phyloP scores from a whole-genome alignment of 2,888 invertebrate genomes.

The Scaptomyza cyrtandrae region DNA sequence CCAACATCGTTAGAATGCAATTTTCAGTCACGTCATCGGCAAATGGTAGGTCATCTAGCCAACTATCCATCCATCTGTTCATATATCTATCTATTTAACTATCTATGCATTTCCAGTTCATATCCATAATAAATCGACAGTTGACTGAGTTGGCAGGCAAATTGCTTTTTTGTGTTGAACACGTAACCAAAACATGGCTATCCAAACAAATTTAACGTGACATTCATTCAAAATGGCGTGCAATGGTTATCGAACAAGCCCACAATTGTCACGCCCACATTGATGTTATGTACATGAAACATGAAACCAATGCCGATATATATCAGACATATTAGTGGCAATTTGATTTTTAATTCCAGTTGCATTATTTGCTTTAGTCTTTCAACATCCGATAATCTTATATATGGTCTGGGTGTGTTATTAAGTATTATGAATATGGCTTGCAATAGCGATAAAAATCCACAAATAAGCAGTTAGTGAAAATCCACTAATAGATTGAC shows the following conservation, averaged over 20 bases:
- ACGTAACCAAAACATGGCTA: constrained; percentile 20
- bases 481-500: constrained; percentile 1
- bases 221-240: constrained; percentile 68
- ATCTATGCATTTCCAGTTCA: constrained; percentile 5
- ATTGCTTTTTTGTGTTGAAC: constrained; percentile 28
- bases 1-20: constrained; percentile 69
- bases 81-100: constrained; percentile 11
- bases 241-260: constrained; percentile 41
- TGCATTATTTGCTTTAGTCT: constrained; percentile 53
- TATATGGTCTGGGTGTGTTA: constrained; percentile 5
- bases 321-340: constrained; percentile 67
- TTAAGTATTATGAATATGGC: constrained; percentile 42
- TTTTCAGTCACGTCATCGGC: constrained; percentile 67
- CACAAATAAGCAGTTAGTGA: constrained; percentile 43
- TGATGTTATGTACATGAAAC: constrained; percentile 16
- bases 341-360: constrained; percentile 55
- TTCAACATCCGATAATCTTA: constrained; percentile 43
- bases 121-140: constrained; percentile 39
- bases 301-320: constrained; percentile 36
- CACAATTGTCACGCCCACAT: constrained; percentile 44
- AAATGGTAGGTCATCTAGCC: constrained; percentile 4
- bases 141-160: constrained; percentile 33
- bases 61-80: constrained; percentile 8
- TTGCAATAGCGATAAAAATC: constrained; percentile 23
- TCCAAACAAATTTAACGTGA: constrained; percentile 29